Evolutionary conservation across 1,140 invertebrate genomes (phyloP).

Genomic region (Heliconius nattereri): DNA sequence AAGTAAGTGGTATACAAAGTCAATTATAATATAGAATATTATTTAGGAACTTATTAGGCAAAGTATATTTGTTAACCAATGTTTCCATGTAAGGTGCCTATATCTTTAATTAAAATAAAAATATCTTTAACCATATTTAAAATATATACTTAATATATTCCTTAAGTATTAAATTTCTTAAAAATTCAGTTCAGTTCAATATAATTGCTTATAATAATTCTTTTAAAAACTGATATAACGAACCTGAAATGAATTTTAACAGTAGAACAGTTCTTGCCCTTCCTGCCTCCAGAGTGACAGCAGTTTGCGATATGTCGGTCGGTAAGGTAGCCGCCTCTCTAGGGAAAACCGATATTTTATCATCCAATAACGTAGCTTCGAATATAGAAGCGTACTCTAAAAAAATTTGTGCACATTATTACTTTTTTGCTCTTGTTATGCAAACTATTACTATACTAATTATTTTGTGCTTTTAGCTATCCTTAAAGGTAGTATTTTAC

Average conservation of each 20-base stretch:
- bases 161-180: too few species aligned
- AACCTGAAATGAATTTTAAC: not conserved
- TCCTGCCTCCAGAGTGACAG: slow-evolving; percentile 47
- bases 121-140: too few species aligned
- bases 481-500: too few species aligned
- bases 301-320: slow-evolving; percentile 35
- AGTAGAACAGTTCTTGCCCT: slow-evolving; percentile 47
- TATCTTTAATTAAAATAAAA: too few species aligned
- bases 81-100: too few species aligned
- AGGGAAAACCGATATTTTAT: slow-evolving; percentile 41
- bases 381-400: slow-evolving; percentile 51
- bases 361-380: slow-evolving; percentile 34
- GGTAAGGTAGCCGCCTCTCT: slow-evolving; percentile 29
- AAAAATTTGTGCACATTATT: not conserved
- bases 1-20: too few species aligned
- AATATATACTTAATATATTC: too few species aligned
- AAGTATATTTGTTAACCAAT: too few species aligned
- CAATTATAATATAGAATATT: too few species aligned
- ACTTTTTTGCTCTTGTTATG: not conserved
- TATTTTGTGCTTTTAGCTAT: too few species aligned
- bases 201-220: too few species aligned
- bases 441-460: not conserved
- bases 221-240: not conserved
- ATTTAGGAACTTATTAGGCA: too few species aligned
- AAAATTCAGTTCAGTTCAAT: not conserved